phyloP scores from a whole-genome alignment of 2,113 vertebrate species.

The Columba janthina region DNA sequence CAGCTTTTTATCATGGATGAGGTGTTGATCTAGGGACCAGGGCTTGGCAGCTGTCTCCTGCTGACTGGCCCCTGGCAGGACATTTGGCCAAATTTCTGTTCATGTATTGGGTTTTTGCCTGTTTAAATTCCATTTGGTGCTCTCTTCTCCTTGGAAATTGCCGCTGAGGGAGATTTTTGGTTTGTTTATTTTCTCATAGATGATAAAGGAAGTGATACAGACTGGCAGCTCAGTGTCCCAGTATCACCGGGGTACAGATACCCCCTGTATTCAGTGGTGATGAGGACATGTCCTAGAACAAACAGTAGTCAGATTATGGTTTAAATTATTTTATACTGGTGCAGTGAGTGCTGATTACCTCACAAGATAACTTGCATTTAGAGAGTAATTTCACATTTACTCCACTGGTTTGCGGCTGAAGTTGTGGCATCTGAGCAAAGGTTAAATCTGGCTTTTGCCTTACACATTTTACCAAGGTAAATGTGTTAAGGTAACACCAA shows the following conservation, averaged over 20 bases:
- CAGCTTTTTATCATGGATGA: slow-evolving; percentile 3
- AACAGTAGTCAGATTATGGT: rapidly evolving
- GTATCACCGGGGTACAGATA: rapidly evolving
- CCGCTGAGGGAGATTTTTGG: not conserved
- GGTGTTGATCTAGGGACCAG: slow-evolving; percentile 30
- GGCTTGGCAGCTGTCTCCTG: slow-evolving; percentile 25
- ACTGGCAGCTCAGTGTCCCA: not conserved
- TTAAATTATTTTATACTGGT: not conserved
- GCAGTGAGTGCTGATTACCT: not conserved
- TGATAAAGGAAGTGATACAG: not conserved
- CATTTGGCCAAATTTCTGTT: slow-evolving; percentile 32
- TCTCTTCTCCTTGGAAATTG: slow-evolving; percentile 27
- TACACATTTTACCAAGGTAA: not conserved
- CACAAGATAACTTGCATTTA: not conserved
- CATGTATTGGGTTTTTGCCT: not conserved
- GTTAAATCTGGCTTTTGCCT: not conserved
- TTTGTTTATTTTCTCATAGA: not conserved
- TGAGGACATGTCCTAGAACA: not conserved
- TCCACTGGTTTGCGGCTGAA: not conserved
- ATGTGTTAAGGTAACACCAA: not conserved
- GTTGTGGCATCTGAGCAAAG: not conserved
- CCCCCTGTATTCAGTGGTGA: rapidly evolving
- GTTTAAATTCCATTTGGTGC: not conserved
- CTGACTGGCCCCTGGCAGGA: slow-evolving; percentile 50
- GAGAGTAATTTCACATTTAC: not conserved